Base-by-base conservation (phyloP, 2,113 vertebrate genomes). In the Xiphophorus couchianus region DNA sequence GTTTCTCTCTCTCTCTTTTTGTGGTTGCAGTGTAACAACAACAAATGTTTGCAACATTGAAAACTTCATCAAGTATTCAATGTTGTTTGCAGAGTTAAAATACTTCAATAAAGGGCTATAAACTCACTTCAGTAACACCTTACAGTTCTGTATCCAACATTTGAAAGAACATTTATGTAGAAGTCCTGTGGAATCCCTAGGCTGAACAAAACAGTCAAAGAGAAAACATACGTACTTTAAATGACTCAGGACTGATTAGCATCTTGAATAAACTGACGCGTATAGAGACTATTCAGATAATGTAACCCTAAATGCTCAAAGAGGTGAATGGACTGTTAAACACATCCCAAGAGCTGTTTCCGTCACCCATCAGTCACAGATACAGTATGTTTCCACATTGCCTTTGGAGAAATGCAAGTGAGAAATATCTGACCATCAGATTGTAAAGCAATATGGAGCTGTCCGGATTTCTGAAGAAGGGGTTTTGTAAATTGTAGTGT, bases 101-200 rank as follows among this genome's bases (percentile, higher is more conserved):
- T 58, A n/a, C 22, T 58, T 54, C 6, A 58, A 10, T 8, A n/a
- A 48, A 48, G 17, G 2, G 0, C 4, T 22, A 17, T 19, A 48
- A 48, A 48, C 15, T 48, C 22, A 6, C 51, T 54, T 22, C 22
- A 25, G 22, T 10, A 58, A n/a, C 19, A 54, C 17, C 89, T 77
- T 68, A 62, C 75, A 84, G 74, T 30, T 51, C 62, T 77, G 84
- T 71, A 86, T 82, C 76, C 80, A 28, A 30, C 67, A 86, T 89
- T 66, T 93, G 88, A 42, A 88, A 84, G 54, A 90, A 91, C 93
- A 91, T 93, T 93, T 89, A 91, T 88, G 83, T 66, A 92, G 65
- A 73, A 77, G 76, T 73, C 63, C 75, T 62, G 62, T 81, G 66
- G 89, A 89, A 76, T 64, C 74, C 72, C 73, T 12, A 74, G 71